Conservation (phyloP, 1,140 invertebrate species). For the Zaprionus capensis region DNA sequence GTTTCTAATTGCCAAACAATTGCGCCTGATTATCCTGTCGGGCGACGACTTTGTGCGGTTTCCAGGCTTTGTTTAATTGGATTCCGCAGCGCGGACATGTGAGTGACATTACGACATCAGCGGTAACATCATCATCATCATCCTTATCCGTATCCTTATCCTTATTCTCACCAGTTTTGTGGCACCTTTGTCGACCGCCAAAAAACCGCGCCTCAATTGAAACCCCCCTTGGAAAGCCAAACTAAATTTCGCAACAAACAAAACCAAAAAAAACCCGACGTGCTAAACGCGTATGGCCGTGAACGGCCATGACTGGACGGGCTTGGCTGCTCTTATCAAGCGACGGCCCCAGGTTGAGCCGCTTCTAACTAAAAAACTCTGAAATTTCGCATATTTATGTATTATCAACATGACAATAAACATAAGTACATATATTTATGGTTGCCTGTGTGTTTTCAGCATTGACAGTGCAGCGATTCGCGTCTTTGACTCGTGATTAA, state of each 20-base stretch:
- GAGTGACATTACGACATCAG: conserved; percentile 75
- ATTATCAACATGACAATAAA: conserved; percentile 17
- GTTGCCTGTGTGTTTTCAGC: background rate
- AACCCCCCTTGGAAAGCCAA: background rate
- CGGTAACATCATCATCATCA: conserved; percentile 12
- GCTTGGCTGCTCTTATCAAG: conserved; percentile 39
- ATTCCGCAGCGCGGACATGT: conserved; percentile 61
- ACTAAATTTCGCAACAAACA: background rate
- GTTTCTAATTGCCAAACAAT: conserved; percentile 76
- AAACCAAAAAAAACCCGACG: conserved; percentile 16
- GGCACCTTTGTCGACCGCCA: conserved; percentile 50
- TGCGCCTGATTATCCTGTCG: conserved; percentile 78
- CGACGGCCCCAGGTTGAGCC: background rate
- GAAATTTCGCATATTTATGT: background rate
- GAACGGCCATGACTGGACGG: conserved; percentile 62
- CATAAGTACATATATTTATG: background rate
- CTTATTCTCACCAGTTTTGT: conserved; percentile 7
- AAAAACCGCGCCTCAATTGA: background rate
- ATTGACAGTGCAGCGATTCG: background rate
- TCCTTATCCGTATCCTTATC: conserved; percentile 21
- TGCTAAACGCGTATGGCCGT: conserved; percentile 38
- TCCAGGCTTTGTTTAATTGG: conserved; percentile 70
- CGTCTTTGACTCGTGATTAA: conserved; percentile 20
- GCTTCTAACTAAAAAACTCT: background rate
- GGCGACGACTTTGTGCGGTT: conserved; percentile 69